These are phyloP conservation scores for Nomada hirtipes DNA, from an alignment of 2,888 invertebrate species.

Conservation along the genomic window DNA sequence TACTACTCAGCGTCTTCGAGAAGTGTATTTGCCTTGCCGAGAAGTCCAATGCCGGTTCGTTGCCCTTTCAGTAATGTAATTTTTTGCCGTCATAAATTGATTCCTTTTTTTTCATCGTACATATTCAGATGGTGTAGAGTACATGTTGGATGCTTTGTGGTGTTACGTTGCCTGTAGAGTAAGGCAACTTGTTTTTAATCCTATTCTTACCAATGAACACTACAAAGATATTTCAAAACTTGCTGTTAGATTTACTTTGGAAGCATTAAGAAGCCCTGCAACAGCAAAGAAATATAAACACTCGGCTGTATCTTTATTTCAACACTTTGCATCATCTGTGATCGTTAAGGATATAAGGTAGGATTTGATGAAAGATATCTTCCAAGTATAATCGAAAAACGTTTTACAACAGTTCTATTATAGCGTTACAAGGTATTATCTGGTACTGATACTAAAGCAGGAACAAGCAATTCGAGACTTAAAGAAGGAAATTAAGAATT, in stretches of 20 bases:
- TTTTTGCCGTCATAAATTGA: not conserved
- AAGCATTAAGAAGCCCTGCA: slow-evolving; percentile 76
- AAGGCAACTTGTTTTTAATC: slow-evolving; percentile 78
- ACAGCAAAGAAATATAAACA: slow-evolving; percentile 78
- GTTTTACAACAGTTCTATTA: slow-evolving; percentile 27
- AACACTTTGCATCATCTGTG: slow-evolving; percentile 79
- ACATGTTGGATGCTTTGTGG: slow-evolving; percentile 80
- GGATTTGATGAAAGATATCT: not conserved
- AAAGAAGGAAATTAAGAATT: slow-evolving; percentile 74
- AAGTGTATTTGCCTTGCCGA: slow-evolving; percentile 69
- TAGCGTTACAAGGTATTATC: slow-evolving; percentile 78
- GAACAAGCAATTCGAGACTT: slow-evolving; percentile 66
- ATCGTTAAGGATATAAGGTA: slow-evolving; percentile 81
- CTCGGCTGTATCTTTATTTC: slow-evolving; percentile 77
- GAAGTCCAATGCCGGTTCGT: slow-evolving; percentile 64
- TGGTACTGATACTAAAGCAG: slow-evolving; percentile 74
- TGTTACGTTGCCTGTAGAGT: slow-evolving; percentile 78
- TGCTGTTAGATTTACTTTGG: slow-evolving; percentile 79
- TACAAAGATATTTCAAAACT: slow-evolving; percentile 78
- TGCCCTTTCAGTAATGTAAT: slow-evolving; percentile 15
- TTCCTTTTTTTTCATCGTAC: not conserved
- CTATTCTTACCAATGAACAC: slow-evolving; percentile 69
- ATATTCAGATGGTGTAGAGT: slow-evolving; percentile 63
- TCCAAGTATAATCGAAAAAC: slow-evolving; percentile 1
- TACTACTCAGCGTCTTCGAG: slow-evolving; percentile 74